Evolutionary conservation across 2,113 vertebrate genomes (phyloP).

Genomic region (pig (Sus scrofa)): DNA sequence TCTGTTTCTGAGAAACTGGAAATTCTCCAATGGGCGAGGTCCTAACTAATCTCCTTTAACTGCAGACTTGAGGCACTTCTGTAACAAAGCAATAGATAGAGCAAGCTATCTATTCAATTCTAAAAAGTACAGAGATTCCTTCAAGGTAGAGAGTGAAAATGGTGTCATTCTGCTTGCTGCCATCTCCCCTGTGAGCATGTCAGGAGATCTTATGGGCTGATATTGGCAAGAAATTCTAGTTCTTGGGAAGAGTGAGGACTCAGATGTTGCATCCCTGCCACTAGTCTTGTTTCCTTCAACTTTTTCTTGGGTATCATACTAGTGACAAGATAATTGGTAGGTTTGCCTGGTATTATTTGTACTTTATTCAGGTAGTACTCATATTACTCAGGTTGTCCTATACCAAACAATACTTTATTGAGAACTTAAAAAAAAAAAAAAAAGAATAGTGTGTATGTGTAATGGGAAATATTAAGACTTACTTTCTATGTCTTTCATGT

Average conservation of each 20-base stretch:
- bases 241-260: background rate
- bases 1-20: slow-evolving; percentile 17
- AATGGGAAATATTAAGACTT: background rate
- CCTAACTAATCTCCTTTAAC: background rate
- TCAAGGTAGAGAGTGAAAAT: background rate
- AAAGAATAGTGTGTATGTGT: background rate
- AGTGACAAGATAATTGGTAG: background rate
- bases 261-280: background rate
- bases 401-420: background rate
- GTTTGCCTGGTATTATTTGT: background rate
- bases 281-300: background rate
- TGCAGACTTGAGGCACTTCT: background rate
- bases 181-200: background rate
- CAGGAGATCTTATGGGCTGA: background rate
- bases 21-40: background rate
- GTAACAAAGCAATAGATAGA: background rate
- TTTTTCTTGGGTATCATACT: background rate
- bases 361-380: background rate
- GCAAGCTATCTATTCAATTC: background rate
- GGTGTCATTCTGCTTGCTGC: background rate
- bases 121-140: background rate
- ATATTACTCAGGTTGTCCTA: background rate
- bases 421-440: background rate
- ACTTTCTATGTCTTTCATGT: background rate
- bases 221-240: background rate